Evolutionary conservation across 2,113 vertebrate species (phyloP).

Genomic region (Vulpes lagopus): DNA sequence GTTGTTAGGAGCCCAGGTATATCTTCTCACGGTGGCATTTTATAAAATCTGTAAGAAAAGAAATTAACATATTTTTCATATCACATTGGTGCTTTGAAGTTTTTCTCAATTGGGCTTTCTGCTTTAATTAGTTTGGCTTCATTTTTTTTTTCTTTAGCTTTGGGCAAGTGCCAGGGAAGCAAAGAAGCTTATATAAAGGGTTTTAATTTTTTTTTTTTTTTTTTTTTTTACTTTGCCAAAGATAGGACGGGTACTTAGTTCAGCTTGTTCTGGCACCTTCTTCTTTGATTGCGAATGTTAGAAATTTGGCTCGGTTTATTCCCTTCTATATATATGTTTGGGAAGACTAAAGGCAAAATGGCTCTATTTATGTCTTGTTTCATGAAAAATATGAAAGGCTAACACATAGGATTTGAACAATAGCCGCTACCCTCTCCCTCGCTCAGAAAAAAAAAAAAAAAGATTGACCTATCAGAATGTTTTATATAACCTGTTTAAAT

Average conservation of each 20-base stretch:
- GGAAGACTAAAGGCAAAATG: neutral
- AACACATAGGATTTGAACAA: neutral
- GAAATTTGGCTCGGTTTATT: neutral
- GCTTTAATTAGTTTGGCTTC: neutral
- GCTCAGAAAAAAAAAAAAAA: neutral
- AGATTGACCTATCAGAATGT: neutral
- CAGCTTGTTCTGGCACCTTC: conserved; percentile 46
- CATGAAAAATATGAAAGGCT: neutral
- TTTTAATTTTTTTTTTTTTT: neutral
- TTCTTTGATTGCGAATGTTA: conserved; percentile 36
- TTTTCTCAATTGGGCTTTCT: neutral
- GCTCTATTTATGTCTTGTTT: neutral
- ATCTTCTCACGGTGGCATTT: neutral
- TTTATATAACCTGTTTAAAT: neutral
- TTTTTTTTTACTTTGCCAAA: neutral
- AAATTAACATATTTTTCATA: neutral
- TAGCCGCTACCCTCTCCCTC: neutral
- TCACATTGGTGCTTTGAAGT: neutral
- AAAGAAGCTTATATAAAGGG: conserved; percentile 52
- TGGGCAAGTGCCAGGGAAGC: conserved; percentile 53
- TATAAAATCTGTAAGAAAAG: neutral
- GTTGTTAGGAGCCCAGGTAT: neutral
- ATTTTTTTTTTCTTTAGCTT: neutral
- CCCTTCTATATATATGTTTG: neutral
- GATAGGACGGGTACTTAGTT: conserved; percentile 55